Evolutionary conservation across 2,113 vertebrate species (phyloP).

Genomic region (Seriola quinqueradiata): DNA sequence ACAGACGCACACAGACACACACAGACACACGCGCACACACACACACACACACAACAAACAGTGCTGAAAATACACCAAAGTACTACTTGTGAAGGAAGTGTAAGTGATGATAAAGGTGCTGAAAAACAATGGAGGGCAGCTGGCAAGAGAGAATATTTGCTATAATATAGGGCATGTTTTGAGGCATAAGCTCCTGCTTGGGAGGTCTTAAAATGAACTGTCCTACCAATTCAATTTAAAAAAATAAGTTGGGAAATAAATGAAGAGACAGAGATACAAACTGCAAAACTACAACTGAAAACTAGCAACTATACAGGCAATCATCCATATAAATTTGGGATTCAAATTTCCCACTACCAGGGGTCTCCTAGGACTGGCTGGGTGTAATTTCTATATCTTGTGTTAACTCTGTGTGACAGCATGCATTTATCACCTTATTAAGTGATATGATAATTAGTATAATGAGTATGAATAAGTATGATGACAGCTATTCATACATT

Average conservation of each 20-base stretch:
- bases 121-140: neutral
- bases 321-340: neutral
- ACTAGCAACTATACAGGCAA: neutral
- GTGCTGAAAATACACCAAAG: neutral
- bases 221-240: neutral
- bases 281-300: neutral
- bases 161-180: neutral
- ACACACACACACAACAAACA: neutral
- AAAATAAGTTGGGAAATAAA: neutral
- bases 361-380: neutral
- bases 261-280: neutral
- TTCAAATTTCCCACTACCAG: neutral
- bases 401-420: neutral
- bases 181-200: neutral
- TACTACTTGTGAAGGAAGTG: neutral
- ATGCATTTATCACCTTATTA: no score
- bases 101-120: conserved; percentile 10
- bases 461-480: no score
- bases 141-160: neutral
- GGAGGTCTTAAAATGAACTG: neutral
- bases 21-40: neutral
- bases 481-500: neutral
- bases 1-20: neutral
- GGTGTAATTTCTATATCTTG: no score
- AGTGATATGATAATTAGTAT: neutral